These are phyloP conservation scores for Trachymyrmex cornetzi DNA, from an alignment of 1,140 invertebrate genomes.

Conservation along the genomic window DNA sequence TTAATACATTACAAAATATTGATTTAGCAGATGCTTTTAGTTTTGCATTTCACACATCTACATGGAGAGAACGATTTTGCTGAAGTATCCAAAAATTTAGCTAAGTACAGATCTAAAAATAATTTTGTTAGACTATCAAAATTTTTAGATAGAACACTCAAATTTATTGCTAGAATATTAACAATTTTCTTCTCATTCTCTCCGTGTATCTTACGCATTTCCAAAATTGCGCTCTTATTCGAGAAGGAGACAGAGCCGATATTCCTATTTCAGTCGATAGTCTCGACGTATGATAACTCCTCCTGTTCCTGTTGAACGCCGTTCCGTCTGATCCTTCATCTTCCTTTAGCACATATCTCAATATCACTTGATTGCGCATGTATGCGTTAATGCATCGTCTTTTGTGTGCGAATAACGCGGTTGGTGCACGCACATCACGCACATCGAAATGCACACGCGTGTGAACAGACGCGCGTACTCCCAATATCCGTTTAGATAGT, in stretches of 20 bases:
- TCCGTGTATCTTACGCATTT: background rate
- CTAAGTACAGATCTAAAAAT: no score
- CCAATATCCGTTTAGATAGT: slow-evolving; percentile 42
- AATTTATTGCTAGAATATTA: no score
- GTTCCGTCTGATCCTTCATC: slow-evolving; percentile 62
- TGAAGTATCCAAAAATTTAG: no score
- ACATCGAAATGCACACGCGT: slow-evolving; percentile 61
- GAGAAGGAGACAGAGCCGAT: background rate
- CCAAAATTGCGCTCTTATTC: background rate
- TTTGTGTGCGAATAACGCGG: slow-evolving; percentile 55
- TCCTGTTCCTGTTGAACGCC: background rate
- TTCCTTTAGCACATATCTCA: slow-evolving; percentile 76
- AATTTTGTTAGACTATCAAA: no score
- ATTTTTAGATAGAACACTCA: no score
- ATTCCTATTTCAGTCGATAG: slow-evolving; percentile 1
- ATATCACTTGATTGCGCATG: slow-evolving; percentile 71
- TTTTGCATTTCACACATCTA: background rate
- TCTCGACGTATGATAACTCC: slow-evolving; percentile 29
- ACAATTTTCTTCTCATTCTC: no score
- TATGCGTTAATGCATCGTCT: slow-evolving; percentile 75
- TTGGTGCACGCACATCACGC: slow-evolving; percentile 60
- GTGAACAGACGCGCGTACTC: slow-evolving; percentile 34
- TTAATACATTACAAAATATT: background rate
- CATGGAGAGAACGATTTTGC: no score
- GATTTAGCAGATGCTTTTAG: background rate